Base-by-base conservation (phyloP, 2,888 invertebrate genomes). In the Xanthorhoe designata region DNA sequence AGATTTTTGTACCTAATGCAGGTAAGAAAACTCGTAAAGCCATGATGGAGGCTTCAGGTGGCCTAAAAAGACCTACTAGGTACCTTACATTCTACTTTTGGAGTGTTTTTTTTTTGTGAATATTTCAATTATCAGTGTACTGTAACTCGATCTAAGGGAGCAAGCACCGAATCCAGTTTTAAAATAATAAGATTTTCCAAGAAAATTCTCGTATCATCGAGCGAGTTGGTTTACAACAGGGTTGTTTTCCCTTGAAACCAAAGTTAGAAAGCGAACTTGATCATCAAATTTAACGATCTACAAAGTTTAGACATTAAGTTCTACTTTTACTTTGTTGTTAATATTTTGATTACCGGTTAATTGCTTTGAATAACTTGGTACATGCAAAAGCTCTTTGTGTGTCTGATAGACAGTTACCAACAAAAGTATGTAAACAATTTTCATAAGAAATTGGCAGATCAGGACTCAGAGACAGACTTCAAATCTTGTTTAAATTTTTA, bases 271-370 rank as follows among this genome's bases (percentile, higher is more conserved):
- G 80, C 78, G 73, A 87, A 88, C 84, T 83, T 78, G 81, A 85
- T 86, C 85, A 82, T 84, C 82, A 85, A 88, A 84, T 86, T 85
- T 85, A 85, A 86, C 82, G 75, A 85, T 79, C 82, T 79, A 78
- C 74, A 64, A 87, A 88, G 77, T 87, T 86, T 77, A 78, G 73
- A 78, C 79, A 78, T 85, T 80, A 81, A 81, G 80, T 73, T 77
- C 78, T 76, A 71, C 80, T 84, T 83, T 82, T 78, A 83, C 75
- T 74, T 74, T 76, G 77, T 72, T 73, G 72, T 68, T 76, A 73
- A 80, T 79, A 80, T 78, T 80, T 78, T 77, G 68, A 80, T 78
- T 74, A 79, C 73, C 71, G 64, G 61, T 75, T 73, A 76, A 71
- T 67, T 60, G 68, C 64, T 68, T 61, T 70, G 68, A 73, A 76